Evolutionary conservation across 2,888 invertebrate genomes (phyloP), one percentile per base, ranked within the genome.

Genomic region (Hipparchia semele): DNA sequence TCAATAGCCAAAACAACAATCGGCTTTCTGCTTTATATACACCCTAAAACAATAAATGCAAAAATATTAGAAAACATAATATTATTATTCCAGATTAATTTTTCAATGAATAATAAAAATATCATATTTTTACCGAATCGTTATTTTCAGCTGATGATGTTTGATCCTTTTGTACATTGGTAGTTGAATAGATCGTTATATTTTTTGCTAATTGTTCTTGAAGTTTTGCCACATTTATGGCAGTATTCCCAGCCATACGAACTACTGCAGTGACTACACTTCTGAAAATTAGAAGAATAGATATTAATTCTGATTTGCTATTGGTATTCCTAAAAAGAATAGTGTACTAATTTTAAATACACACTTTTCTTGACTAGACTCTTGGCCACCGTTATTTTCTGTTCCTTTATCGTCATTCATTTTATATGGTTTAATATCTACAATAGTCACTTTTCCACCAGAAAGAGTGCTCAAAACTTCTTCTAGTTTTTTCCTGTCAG

Each of bases 401-500:
- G 94, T 94, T 68, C 94, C 95, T 64, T 94, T 94, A 65, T 94
- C 94, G 75, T 95, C 95, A 75, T 89, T 90, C 0, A 95, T 94
- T 79, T 87, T 94, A 80, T 97, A 96, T 0, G 97, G 96, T 75
- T 96, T 95, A 62, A 97, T 96, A 72, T 96, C 96, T 81, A 96
- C 95, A 72, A 98, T 96, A 66, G 95, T 95, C 0, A 98, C 97
- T 85, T 95, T 96, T 3, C 97, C 97, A 2, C 98, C 98, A 0
- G 98, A 97, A 61, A 97, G 95, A 46, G 96, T 95, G 75, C 96
- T 96, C 51, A 98, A 90, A 58, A 97, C 96, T 82, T 96, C 96
- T 84, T 97, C 97, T 13, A 97, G 95, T 80, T 96, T 96, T 71
- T 92, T 92, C 78, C 95, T 95, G 87, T 98, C 96, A 8, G 96